Evolutionary conservation across 2,888 invertebrate genomes (phyloP).

Genomic region (Drosophila hamatofila): DNA sequence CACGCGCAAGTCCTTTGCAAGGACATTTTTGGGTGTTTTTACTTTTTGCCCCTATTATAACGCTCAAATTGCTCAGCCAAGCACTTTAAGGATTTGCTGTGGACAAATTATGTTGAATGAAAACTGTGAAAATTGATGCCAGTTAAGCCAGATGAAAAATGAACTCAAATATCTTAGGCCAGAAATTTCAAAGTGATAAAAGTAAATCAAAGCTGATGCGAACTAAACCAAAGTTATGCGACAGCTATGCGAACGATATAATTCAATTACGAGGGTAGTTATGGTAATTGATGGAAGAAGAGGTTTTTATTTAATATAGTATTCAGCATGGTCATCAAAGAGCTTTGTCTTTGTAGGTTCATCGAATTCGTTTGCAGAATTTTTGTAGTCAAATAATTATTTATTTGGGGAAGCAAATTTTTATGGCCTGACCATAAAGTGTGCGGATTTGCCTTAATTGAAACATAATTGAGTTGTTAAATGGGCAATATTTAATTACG

Average conservation of each 20-base stretch:
- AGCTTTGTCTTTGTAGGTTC: not conserved
- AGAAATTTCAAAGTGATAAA: not conserved
- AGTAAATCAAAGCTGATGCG: conserved; percentile 1
- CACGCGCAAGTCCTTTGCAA: conserved; percentile 1
- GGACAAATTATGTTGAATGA: conserved; percentile 35
- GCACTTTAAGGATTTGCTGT: conserved; percentile 35
- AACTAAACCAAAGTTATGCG: not conserved
- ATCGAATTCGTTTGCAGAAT: not conserved
- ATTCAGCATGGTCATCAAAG: not conserved
- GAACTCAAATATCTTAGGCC: not conserved
- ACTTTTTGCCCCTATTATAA: not conserved
- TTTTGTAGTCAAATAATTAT: not conserved
- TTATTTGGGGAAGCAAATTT: not conserved
- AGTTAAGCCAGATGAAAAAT: conserved; percentile 37
- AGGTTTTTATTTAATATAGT: not conserved
- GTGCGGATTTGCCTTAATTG: not conserved
- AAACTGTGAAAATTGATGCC: conserved; percentile 54
- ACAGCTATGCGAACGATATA: not conserved
- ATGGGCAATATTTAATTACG: not conserved
- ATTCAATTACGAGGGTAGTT: not conserved
- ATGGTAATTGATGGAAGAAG: not conserved
- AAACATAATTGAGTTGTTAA: conserved; percentile 5
- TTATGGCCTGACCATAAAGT: not conserved
- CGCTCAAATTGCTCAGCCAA: conserved; percentile 43
- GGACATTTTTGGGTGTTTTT: not conserved